Evolutionary conservation across 1,140 invertebrate genomes (phyloP).

Genomic region (Triops cancriformis): DNA sequence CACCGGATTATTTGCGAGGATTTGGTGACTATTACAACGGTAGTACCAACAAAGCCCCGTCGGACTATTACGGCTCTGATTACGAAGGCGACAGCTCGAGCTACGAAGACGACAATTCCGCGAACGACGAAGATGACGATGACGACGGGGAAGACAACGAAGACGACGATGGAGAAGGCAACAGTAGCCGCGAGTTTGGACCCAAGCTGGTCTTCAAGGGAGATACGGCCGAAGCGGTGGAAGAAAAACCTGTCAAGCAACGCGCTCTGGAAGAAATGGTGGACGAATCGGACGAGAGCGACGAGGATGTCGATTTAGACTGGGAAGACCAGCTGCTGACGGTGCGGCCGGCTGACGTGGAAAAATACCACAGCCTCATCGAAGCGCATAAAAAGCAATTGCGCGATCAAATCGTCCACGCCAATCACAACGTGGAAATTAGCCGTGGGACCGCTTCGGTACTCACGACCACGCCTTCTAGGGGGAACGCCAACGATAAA

Average conservation of each 20-base stretch:
- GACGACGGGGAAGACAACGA: slow-evolving; percentile 34
- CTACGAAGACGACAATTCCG: slow-evolving; percentile 26
- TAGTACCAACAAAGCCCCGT: neutral
- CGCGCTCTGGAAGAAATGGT: slow-evolving; percentile 20
- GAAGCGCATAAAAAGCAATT: slow-evolving; percentile 17
- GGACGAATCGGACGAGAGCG: slow-evolving; percentile 26
- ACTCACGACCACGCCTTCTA: slow-evolving; percentile 14
- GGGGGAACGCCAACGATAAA: neutral
- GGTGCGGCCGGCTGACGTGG: neutral
- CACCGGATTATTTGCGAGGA: neutral
- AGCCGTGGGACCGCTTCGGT: neutral
- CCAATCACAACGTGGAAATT: neutral
- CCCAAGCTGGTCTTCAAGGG: slow-evolving; percentile 44
- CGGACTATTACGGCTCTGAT: slow-evolving; percentile 17
- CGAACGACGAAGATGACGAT: slow-evolving; percentile 31
- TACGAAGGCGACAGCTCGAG: slow-evolving; percentile 18
- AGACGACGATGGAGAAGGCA: slow-evolving; percentile 35
- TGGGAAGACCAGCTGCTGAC: neutral
- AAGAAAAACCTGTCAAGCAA: slow-evolving; percentile 40
- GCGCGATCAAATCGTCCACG: neutral
- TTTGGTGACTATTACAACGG: neutral
- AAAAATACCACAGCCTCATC: neutral
- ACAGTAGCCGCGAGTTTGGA: slow-evolving; percentile 33
- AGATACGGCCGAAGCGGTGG: slow-evolving; percentile 73
- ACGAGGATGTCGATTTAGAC: neutral